Evolutionary conservation across 2,797 vertebrate genomes (phyloP).

Genomic region (Poecilia velifera): DNA sequence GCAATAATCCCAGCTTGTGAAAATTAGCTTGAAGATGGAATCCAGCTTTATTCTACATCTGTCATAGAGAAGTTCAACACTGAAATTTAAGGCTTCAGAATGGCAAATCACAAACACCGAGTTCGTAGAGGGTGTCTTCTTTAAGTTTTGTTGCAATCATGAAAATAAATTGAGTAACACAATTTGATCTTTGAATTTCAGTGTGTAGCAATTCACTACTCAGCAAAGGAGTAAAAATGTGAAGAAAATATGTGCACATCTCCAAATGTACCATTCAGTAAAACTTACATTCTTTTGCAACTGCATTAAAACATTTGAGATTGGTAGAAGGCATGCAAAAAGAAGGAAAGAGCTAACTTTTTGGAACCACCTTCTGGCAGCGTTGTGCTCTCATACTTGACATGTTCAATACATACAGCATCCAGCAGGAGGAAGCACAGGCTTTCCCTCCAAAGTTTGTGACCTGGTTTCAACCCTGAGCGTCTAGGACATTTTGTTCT

Average conservation of each 20-base stretch:
- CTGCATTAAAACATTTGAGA: background rate
- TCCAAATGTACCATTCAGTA: background rate
- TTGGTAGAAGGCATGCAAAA: background rate
- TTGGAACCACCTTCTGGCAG: conserved; percentile 3
- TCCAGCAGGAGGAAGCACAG: conserved; percentile 78
- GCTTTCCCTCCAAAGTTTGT: conserved; percentile 61
- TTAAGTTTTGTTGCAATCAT: background rate
- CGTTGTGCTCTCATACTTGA: conserved; percentile 3
- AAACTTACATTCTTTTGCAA: background rate
- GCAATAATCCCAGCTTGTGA: background rate
- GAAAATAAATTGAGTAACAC: background rate
- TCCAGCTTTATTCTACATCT: background rate
- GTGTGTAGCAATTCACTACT: background rate
- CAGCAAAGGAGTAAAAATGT: background rate
- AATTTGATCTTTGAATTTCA: background rate
- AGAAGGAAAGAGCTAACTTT: no score
- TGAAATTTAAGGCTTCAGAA: background rate
- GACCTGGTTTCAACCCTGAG: conserved; percentile 77
- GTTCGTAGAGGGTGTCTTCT: background rate
- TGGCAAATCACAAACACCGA: background rate
- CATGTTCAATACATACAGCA: conserved; percentile 48
- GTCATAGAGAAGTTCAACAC: no score
- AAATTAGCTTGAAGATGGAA: background rate
- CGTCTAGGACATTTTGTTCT: conserved; percentile 84
- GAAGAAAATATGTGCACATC: background rate